Evolutionary conservation across 2,113 vertebrate species (phyloP).

Genomic region (Felis catus): F.catus_Fca126_mat1.0 CM031424.1:75408501-75409000

Average conservation of each 20-base stretch:
- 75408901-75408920: slow-evolving; percentile 31
- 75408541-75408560: slow-evolving; percentile 10
- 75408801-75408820: background rate
- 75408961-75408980: slow-evolving; percentile 22
- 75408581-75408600: slow-evolving; percentile 34
- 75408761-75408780: background rate
- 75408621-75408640: background rate
- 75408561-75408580: background rate
- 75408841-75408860: background rate
- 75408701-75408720: background rate
- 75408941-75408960: slow-evolving; percentile 52
- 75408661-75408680: slow-evolving; percentile 28
- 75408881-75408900: background rate
- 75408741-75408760: background rate
- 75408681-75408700: background rate
- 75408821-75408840: background rate
- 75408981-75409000: slow-evolving; percentile 28
- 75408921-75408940: slow-evolving; percentile 39
- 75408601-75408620: background rate
- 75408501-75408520: background rate
- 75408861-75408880: background rate
- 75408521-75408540: background rate
- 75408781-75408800: background rate
- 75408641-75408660: slow-evolving; percentile 23
- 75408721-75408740: background rate